Base-by-base conservation (phyloP, 64 coral and sea anemone genomes). In the Acropora yongei region DNA sequence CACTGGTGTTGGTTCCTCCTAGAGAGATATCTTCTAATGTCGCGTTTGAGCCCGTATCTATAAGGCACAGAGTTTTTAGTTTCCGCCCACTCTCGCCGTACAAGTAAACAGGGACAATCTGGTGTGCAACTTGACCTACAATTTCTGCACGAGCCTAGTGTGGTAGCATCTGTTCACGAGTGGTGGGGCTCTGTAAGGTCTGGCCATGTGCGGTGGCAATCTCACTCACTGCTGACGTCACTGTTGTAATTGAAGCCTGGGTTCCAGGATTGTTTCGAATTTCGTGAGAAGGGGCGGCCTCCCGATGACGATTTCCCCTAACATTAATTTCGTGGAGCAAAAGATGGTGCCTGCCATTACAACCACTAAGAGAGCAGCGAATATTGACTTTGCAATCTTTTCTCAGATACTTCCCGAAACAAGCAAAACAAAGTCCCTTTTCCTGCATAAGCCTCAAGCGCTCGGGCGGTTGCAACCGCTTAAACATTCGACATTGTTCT, bases 1-100 rank as follows among this genome's bases (percentile, higher is more conserved):
- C 30, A 41, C 68, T 49, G 44, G 57, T 86, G 65, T 86, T 86
- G 44, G 83, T 44, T 41, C 60, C 83, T 8, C 83, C 40, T 39
- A 83, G 30, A 13, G 1, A 68, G 18, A 68, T 68, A 13, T 68
- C 66, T 68, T n/a, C 66, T 40, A 72, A 72, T 6, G 69, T 72
- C 5, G 19, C 69, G 19, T 72, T 72, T 39, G 19, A 72, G 5
- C 69, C 69, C 18, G 18, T 39, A 8, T 72, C 69, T 6, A 72
- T 0, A 20, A 13, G 18, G 18, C 66, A 3, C 66, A 72, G 20
- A 72, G 69, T 39, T 40, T 30, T 72, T 39, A 39, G 69, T 72
- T 7, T 39, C 19, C 9, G 69, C 18, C 69, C 69, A 39, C 18
- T 72, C 19, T 14, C 13, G 5, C 69, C 69, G 69, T 72, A 40